phyloP scores from a whole-genome alignment of 2,888 invertebrate species.

The Thereva nobilitata region DNA sequence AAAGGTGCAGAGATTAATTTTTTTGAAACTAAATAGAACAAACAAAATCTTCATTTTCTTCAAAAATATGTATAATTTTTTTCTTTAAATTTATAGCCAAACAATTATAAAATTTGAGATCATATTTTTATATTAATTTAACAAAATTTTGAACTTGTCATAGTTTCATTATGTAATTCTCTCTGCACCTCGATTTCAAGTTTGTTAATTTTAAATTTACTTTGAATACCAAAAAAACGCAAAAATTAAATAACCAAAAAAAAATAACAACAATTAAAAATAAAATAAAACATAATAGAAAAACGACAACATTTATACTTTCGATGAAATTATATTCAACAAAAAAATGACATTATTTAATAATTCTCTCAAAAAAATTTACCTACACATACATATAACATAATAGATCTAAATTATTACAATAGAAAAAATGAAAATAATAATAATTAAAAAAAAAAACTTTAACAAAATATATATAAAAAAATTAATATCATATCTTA shows the following conservation, averaged over 20 bases:
- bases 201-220: neutral
- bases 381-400: constrained; percentile 21
- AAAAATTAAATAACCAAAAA: constrained; percentile 44
- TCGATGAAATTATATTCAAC: constrained; percentile 38
- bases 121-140: too few species aligned
- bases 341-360: constrained; percentile 35
- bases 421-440: constrained; percentile 24
- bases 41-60: too few species aligned
- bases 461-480: constrained; percentile 28
- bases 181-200: too few species aligned
- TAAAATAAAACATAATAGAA: constrained; percentile 40
- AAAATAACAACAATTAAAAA: constrained; percentile 43
- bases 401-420: constrained; percentile 24
- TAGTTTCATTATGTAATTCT: too few species aligned
- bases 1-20: too few species aligned
- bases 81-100: too few species aligned
- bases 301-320: constrained; percentile 35
- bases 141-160: too few species aligned
- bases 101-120: too few species aligned
- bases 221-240: constrained; percentile 35
- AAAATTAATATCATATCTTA: constrained; percentile 26
- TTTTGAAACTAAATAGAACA: too few species aligned
- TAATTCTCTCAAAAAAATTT: constrained; percentile 29
- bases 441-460: constrained; percentile 6
- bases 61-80: too few species aligned